phyloP scores from a whole-genome alignment of 2,113 vertebrate species.

The Chaetodon auriga region DNA sequence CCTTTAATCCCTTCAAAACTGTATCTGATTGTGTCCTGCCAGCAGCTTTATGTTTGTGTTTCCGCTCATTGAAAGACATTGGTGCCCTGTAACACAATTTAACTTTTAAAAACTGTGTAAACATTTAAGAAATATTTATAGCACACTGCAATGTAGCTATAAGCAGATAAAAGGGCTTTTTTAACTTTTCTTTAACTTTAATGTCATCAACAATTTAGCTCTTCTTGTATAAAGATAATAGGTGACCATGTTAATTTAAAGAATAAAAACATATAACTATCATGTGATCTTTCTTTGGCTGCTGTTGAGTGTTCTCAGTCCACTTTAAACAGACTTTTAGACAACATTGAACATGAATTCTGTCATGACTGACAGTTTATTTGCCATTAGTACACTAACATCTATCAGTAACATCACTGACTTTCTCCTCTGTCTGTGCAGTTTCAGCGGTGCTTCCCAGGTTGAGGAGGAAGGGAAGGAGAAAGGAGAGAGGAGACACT shows the following conservation, averaged over 20 bases:
- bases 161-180: neutral
- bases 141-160: neutral
- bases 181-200: too few relatives aligned
- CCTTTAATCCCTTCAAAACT: slow-evolving; percentile 17
- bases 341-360: neutral
- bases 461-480: slow-evolving; percentile 92
- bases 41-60: neutral
- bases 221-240: too few relatives aligned
- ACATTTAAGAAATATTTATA: neutral
- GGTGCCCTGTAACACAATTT: neutral
- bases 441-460: slow-evolving; percentile 87
- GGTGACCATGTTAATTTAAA: too few relatives aligned
- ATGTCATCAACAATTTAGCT: too few relatives aligned
- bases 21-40: neutral
- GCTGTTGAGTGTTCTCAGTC: neutral
- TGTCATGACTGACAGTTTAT: neutral
- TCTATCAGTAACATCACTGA: neutral
- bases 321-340: neutral
- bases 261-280: too few relatives aligned
- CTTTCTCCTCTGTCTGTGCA: slow-evolving; percentile 36
- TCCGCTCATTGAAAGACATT: neutral
- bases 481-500: slow-evolving; percentile 92
- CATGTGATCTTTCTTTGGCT: neutral
- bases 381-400: neutral
- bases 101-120: neutral